These are phyloP conservation scores for Emmelina monodactyla DNA, from an alignment of 2,888 invertebrate genomes.

Conservation along the genomic window DNA sequence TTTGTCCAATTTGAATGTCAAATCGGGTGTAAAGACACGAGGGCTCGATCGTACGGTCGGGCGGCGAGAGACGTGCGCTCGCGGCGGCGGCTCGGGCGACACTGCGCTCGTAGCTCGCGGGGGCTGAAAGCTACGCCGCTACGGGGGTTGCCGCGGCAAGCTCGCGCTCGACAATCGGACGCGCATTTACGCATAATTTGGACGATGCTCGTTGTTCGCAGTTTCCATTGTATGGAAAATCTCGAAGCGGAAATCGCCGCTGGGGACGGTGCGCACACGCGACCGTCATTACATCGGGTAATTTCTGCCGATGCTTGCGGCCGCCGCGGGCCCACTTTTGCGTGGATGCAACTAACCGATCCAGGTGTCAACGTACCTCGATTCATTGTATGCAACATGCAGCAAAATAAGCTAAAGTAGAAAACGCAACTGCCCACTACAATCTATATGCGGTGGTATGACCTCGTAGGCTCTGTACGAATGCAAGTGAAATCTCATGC, in stretches of 20 bases:
- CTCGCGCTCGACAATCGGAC: constrained; percentile 33
- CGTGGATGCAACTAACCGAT: no score
- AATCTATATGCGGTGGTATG: constrained; percentile 1
- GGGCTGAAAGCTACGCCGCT: constrained; percentile 34
- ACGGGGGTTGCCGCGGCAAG: constrained; percentile 48
- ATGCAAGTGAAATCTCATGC: constrained; percentile 10
- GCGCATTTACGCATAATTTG: constrained; percentile 13
- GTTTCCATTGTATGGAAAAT: constrained; percentile 25
- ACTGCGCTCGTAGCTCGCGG: constrained; percentile 26
- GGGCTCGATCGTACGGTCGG: constrained; percentile 22
- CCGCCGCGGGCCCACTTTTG: constrained; percentile 1
- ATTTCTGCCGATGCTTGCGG: neutral
- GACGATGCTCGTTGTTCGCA: constrained; percentile 7
- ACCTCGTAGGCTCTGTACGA: neutral
- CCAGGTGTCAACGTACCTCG: constrained; percentile 15
- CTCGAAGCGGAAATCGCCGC: constrained; percentile 18
- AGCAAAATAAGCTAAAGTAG: neutral
- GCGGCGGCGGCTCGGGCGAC: constrained; percentile 28
- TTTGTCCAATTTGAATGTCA: constrained; percentile 37
- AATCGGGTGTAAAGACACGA: constrained; percentile 31
- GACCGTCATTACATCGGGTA: constrained; percentile 25
- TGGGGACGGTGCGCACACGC: constrained; percentile 23
- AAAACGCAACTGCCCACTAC: neutral
- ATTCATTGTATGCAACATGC: no score
- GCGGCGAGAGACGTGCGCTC: constrained; percentile 29